Evolutionary conservation across 92 coral and sea anemone species (phyloP).

Genomic region (Diadumene lineata): DNA sequence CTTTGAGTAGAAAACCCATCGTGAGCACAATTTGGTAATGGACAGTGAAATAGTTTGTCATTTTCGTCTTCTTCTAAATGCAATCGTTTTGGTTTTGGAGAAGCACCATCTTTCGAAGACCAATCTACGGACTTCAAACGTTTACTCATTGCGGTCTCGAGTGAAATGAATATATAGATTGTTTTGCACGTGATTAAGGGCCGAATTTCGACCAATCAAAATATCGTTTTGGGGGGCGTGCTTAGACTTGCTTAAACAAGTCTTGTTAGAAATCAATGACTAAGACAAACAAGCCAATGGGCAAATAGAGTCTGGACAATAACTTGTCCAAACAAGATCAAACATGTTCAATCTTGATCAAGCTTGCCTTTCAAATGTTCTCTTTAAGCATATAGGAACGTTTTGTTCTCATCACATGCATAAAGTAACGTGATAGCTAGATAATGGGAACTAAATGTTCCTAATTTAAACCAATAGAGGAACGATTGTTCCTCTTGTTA

Average conservation of each 20-base stretch:
- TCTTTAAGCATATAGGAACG: neutral
- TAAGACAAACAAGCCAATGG: neutral
- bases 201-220: neutral
- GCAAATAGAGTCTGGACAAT: neutral
- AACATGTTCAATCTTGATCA: neutral
- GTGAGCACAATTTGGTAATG: conserved; percentile 26
- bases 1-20: conserved; percentile 42
- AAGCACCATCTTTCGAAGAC: conserved; percentile 18
- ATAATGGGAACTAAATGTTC: neutral
- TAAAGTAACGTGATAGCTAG: neutral
- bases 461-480: neutral
- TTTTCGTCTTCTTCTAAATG: conserved; percentile 29
- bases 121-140: neutral
- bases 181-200: neutral
- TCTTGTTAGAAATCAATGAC: neutral
- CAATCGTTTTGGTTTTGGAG: conserved; percentile 48
- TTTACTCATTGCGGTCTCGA: conserved; percentile 4
- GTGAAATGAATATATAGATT: neutral
- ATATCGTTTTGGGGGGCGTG: neutral
- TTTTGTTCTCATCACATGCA: neutral
- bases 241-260: neutral
- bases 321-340: neutral
- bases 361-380: neutral
- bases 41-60: conserved; percentile 25
- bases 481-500: neutral